Evolutionary conservation across 2,888 invertebrate species (phyloP), one percentile per base, ranked within the genome.

Genomic region (Ceramica pisi): DNA sequence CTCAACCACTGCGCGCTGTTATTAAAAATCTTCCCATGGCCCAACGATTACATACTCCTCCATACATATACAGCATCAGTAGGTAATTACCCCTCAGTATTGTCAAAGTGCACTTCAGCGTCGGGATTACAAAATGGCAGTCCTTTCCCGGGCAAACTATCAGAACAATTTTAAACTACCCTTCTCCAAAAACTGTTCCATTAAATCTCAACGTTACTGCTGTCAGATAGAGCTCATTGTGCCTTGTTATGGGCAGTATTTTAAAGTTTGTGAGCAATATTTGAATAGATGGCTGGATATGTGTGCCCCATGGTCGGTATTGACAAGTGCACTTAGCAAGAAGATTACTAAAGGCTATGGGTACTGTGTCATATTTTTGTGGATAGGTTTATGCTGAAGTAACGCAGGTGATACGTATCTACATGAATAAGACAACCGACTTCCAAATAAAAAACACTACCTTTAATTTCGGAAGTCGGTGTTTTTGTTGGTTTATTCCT

Each of bases 241-340:
- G 26, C 23, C 10, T 8, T 35, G n/a, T 26, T 64, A 71, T 48
- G 31, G 46, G 41, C n/a, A 60, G 59, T 53, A 66, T 61, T 55
- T 60, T 41, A 64, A 66, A 69, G 68, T 83, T 86, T 73, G 81
- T 81, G 63, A 62, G 66, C 62, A 70, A 82, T 91, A 92, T 93
- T 93, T 92, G 93, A 93, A 93, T 92, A 91, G 89, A 91, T 90
- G 76, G 88, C 87, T 86, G 80, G 84, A 83, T 88, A 86, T 89
- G 84, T 85, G 84, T 82, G 83, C 88, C 85, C 84, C 85, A 78
- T 51, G 48, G 83, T 84, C 84, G 87, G 91, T 93, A 94, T 94
- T 94, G 94, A 94, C 94, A 93, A 94, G 94, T 92, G 92, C 92
- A 91, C 93, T 94, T 91, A 90, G 90, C 85, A 86, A 88, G 90